Evolutionary conservation across 64 coral and sea anemone genomes (phyloP).

Genomic region (Pocillopora verrucosa): DNA sequence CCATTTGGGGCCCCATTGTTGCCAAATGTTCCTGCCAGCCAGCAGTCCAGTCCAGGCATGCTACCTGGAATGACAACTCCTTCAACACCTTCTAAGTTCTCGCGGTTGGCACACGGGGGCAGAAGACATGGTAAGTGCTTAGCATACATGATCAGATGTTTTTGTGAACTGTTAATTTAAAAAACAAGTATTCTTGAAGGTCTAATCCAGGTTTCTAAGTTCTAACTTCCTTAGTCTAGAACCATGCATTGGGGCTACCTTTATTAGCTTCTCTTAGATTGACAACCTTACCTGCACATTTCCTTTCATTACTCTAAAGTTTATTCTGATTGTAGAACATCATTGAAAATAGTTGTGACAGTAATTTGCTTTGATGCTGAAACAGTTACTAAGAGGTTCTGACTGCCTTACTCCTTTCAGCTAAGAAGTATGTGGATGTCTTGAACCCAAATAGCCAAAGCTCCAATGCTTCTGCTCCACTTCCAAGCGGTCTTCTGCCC

Average conservation of each 20-base stretch:
- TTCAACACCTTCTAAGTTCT: constrained; percentile 20
- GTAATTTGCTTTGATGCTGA: too few species aligned
- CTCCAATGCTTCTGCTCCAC: constrained; percentile 17
- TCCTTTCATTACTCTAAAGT: too few species aligned
- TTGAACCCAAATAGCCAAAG: constrained; percentile 37
- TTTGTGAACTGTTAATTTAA: too few species aligned
- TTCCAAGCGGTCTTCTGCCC: constrained; percentile 49
- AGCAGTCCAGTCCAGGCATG: neutral
- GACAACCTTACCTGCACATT: too few species aligned
- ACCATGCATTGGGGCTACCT: too few species aligned
- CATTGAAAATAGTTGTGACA: too few species aligned
- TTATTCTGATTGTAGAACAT: too few species aligned
- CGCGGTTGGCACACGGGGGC: constrained; percentile 21
- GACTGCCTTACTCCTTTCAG: neutral
- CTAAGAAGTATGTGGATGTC: constrained; percentile 68
- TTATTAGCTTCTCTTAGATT: too few species aligned
- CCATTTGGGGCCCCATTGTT: neutral
- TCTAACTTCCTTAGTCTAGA: too few species aligned
- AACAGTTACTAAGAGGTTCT: neutral
- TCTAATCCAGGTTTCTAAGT: too few species aligned
- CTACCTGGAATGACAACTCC: constrained; percentile 10
- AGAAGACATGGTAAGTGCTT: constrained; percentile 1
- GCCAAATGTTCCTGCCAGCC: neutral
- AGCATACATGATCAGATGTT: neutral
- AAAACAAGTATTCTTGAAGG: too few species aligned